Base-by-base conservation (phyloP, 2,888 invertebrate genomes). In the Silvanus unidentatus region DNA sequence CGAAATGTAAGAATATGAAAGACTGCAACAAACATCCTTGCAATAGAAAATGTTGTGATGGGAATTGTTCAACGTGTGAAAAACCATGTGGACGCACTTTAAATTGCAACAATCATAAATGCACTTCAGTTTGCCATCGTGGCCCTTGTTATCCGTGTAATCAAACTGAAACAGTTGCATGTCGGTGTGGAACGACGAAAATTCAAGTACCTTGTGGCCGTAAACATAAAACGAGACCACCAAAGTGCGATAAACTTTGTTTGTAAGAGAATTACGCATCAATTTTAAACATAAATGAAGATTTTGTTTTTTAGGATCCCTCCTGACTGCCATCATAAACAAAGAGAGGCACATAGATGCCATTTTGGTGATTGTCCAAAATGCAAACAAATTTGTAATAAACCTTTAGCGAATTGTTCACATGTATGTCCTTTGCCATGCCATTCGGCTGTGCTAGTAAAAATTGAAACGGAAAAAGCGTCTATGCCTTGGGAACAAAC, bases 11-110 rank as follows among this genome's bases (percentile, higher is more conserved):
- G 58, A 82, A 81, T 27, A 77, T 82, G 56, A 80, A 86, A 45
- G 82, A 87, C 39, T 97, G 96, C 68, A 82, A 86, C 0, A 85
- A 87, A 60, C 96, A 97, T 75, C 77, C 82, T 0, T 97, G 96
- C 71, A 93, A 88, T 58, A 78, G 86, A 53, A 92, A 90, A 75
- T 94, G 93, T 64, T 94, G 93, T 68, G 84, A 86, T 68, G 87
- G 88, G 1, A 81, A 81, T 60, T 93, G 93, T 63, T 82, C 86
- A 3, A 81, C 84, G 0, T 93, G 93, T 66, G 89, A 90, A 60
- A 89, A 90, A 68, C 72, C 80, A 0, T 97, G 96, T 69, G 87
- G 87, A 29, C 86, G 86, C 59, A 82, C 82, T 0, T 72, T 96
- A 6, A 82, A 82, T 16, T 96, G 96, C 69, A 84, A 87, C 10